Base-by-base conservation (phyloP, 2,113 vertebrate genomes). In the Coreoperca whiteheadi region DNA sequence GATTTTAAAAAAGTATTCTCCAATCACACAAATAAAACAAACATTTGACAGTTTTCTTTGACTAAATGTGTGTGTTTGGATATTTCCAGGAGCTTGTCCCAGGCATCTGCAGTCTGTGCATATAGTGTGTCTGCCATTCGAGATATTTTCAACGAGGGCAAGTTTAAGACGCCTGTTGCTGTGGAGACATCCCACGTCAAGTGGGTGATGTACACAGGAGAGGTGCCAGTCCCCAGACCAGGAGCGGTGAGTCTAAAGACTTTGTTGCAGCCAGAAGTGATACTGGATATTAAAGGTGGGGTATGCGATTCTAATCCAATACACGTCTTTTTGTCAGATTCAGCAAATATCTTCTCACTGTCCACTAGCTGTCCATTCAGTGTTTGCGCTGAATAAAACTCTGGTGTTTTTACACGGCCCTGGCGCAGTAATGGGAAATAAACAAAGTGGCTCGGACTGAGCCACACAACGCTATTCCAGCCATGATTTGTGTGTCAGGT, bases 161-260 rank as follows among this genome's bases (percentile, higher is more conserved):
- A 89, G 79, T 96, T 95, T 86, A 95, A 95, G 90, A 95, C 92
- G 1, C 81, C 94, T 0, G 72, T 94, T 21, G 82, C 91, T 6
- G 87, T 90, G 60, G 95, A 95, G 74, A 91, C 89, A 0, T 90
- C 92, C 41, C 89, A 94, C 28, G 72, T 94, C 25, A 96, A 95
- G 72, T 95, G 95, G 95, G 92, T 95, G 90, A 93, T 88, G 41
- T 91, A 93, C 63, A 94, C 88, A 0, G 94, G 95, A 77, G 94
- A 96, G 18, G 77, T 95, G 70, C 96, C 95, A 0, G 90, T 93
- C 18, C 96, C 95, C 54, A 94, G 93, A 72, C 95, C 95, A 25
- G 95, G 94, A 92, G 92, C 92, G 75, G 96, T 96, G 93, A 94
- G 96, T 94, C 37, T 15, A 8, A 39, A 39, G 11, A 50, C n/a